Conservation (phyloP, 1,140 invertebrate genomes). For the Pachypsylla venusta region DNA sequence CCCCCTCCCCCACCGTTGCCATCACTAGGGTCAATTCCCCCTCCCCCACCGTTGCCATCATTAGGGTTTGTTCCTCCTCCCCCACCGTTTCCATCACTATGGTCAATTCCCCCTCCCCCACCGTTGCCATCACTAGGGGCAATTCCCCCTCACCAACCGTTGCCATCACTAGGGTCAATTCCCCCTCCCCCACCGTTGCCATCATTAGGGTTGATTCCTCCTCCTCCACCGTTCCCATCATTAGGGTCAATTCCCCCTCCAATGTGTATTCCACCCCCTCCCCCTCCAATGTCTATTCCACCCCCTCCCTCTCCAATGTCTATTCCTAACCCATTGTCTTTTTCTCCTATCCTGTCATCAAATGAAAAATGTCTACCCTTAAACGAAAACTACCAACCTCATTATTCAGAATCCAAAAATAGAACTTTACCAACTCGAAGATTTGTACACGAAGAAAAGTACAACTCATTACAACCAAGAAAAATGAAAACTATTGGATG, state of each 20-base stretch:
- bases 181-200: constrained; percentile 16
- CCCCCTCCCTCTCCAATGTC: background rate
- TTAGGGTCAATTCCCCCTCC: background rate
- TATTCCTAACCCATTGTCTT: too few species aligned
- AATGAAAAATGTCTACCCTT: background rate
- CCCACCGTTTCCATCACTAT: constrained; percentile 22
- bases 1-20: constrained; percentile 21
- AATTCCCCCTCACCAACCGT: constrained; percentile 10
- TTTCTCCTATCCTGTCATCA: too few species aligned
- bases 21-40: background rate
- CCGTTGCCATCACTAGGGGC: background rate
- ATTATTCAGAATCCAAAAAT: background rate
- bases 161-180: background rate
- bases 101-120: background rate
- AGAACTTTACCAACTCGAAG: constrained; percentile 19
- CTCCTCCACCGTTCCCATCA: constrained; percentile 15
- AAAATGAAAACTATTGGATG: constrained; percentile 34
- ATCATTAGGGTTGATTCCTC: constrained; percentile 16
- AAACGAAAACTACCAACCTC: background rate
- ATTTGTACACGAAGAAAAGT: constrained; percentile 15
- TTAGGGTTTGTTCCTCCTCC: constrained; percentile 12
- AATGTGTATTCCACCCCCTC: constrained; percentile 18
- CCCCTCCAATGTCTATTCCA: constrained; percentile 14
- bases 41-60: constrained; percentile 10
- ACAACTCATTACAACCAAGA: constrained; percentile 26